phyloP scores from a whole-genome alignment of 2,888 invertebrate species.

The Schizaphis graminum region DNA sequence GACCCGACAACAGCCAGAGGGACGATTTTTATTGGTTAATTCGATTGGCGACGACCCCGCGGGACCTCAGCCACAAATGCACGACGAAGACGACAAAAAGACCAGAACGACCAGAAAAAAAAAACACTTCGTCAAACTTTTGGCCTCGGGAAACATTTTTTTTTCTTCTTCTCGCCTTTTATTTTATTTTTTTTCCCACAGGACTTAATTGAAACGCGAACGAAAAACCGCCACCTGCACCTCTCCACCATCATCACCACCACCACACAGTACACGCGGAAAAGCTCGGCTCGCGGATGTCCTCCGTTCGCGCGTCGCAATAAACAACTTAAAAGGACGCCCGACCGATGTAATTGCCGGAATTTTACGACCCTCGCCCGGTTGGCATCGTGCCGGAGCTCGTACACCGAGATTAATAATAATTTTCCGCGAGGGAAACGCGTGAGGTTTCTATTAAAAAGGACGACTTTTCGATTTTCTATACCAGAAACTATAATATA shows the following conservation, averaged over 20 bases:
- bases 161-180: conserved; percentile 10
- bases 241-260: neutral
- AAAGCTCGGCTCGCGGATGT: neutral
- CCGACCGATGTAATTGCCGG: conserved; percentile 59
- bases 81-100: neutral
- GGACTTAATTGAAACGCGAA: conserved; percentile 63
- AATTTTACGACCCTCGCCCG: conserved; percentile 61
- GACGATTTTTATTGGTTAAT: conserved; percentile 63
- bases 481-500: neutral
- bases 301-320: conserved; percentile 27
- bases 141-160: conserved; percentile 60
- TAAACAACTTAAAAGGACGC: conserved; percentile 57
- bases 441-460: conserved; percentile 55
- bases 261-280: neutral
- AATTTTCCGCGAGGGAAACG: conserved; percentile 52
- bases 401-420: conserved; percentile 60
- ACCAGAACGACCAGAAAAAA: neutral
- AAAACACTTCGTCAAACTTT: conserved; percentile 64
- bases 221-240: neutral
- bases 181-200: conserved; percentile 42
- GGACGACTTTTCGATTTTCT: conserved; percentile 44
- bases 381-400: conserved; percentile 57
- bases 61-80: conserved; percentile 37
- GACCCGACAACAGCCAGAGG: conserved; percentile 62
- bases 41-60: conserved; percentile 63